These are phyloP conservation scores for Battus philenor DNA, from an alignment of 1,140 invertebrate species.

Conservation along the genomic window DNA sequence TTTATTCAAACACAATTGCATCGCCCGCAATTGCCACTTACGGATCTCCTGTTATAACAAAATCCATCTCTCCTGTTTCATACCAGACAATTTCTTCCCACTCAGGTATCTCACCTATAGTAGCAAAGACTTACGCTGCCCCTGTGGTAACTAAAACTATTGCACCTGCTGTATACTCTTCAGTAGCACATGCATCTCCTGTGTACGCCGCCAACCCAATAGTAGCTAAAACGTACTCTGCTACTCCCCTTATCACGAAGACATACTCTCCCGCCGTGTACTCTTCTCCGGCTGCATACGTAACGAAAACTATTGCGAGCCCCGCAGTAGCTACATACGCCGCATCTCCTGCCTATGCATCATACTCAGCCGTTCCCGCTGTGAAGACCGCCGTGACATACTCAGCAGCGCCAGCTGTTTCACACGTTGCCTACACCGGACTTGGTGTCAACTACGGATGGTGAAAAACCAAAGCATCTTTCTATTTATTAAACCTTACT, in stretches of 20 bases:
- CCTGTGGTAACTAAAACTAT: constrained; percentile 2
- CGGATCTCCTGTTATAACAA: constrained; percentile 20
- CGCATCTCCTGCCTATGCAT: constrained; percentile 11
- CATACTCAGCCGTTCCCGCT: constrained; percentile 24
- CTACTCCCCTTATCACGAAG: constrained; percentile 26
- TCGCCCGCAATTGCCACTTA: constrained; percentile 18
- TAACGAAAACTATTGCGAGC: constrained; percentile 27
- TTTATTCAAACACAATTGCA: constrained; percentile 18
- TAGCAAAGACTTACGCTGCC: constrained; percentile 3
- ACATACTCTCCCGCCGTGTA: constrained; percentile 16
- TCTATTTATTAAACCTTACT: constrained; percentile 6
- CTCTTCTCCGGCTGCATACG: constrained; percentile 17
- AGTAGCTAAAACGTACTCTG: constrained; percentile 22
- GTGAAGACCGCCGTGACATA: constrained; percentile 25
- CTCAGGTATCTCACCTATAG: neutral
- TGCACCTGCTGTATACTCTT: constrained; percentile 5
- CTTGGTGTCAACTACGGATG: constrained; percentile 35
- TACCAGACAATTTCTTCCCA: constrained; percentile 19
- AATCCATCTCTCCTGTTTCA: constrained; percentile 19
- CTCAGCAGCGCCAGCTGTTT: constrained; percentile 38
- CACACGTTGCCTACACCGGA: constrained; percentile 38
- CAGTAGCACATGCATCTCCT: constrained; percentile 15
- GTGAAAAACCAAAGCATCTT: constrained; percentile 22
- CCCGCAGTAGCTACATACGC: constrained; percentile 32
- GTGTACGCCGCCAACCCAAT: constrained; percentile 21